Evolutionary conservation across 1,140 invertebrate genomes (phyloP).

Genomic region (Sarcophaga bullata): DNA sequence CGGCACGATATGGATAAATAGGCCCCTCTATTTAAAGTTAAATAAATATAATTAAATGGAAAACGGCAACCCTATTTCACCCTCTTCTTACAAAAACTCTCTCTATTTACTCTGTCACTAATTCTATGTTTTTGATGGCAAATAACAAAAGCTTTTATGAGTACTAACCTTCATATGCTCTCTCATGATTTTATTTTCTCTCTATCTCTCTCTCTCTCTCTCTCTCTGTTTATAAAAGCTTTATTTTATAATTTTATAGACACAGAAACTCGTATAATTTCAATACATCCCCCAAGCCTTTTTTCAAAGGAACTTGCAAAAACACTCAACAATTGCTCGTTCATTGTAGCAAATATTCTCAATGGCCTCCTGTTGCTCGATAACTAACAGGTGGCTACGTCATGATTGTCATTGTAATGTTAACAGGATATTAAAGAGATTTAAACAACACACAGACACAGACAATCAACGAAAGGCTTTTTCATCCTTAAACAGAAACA

Average conservation of each 20-base stretch:
- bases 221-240: background rate
- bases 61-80: too few species aligned
- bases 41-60: too few species aligned
- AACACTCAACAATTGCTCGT: background rate
- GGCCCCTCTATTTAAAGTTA: too few species aligned
- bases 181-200: background rate
- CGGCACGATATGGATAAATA: too few species aligned
- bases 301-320: background rate
- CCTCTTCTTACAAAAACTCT: too few species aligned
- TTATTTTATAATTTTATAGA: background rate
- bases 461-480: background rate
- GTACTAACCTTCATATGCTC: too few species aligned
- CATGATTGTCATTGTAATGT: conserved; percentile 32
- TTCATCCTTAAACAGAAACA: background rate
- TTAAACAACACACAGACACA: conserved; percentile 23
- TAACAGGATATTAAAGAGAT: conserved; percentile 27
- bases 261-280: background rate
- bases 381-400: conserved; percentile 47
- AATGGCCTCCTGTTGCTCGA: conserved; percentile 46
- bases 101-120: too few species aligned
- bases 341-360: background rate
- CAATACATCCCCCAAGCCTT: background rate
- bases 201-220: background rate
- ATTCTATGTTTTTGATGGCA: too few species aligned
- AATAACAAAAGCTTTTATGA: too few species aligned